Base-by-base conservation (phyloP, 2,888 invertebrate species). In the Leptopilina syphax region DNA sequence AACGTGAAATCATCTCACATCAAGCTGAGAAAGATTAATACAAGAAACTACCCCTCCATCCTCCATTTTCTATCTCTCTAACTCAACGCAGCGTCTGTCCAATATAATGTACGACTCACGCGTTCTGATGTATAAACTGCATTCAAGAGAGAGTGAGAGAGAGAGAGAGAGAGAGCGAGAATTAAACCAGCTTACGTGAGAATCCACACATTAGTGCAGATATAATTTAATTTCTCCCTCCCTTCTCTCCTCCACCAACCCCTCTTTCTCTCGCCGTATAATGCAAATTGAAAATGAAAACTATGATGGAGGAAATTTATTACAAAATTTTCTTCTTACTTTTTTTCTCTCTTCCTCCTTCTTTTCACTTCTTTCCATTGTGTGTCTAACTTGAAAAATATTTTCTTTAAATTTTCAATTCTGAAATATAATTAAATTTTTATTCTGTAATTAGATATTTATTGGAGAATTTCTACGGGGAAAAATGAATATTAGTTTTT, bases 41-140 rank as follows among this genome's bases (percentile, higher is more conserved):
- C 73, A 73, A 65, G 77, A 79, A 78, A 82, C 82, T 76, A 67
- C 76, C 79, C 67, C 41, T 34, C 79, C 34, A 54, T 65, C 67
- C 44, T 66, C 10, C 24, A 27, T 44, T 77, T 41, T 79, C 79
- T 77, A 60, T 60, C 77, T 63, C 79, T 79, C 67, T 24, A 66
- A 57, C 78, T 80, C 77, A 24, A 68, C 68, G 18, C 12, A 34
- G 34, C 70, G 77, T 47, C 70, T 77, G 65, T 77, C 66, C 57
- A 54, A 41, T 73, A 73, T 73, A 73, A 73, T 73, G 73, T 73
- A 73, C 73, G 57, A 73, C 73, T 73, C 73, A 57, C n/a, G 73
- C 73, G 73, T 57, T 73, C 54, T 57, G 34, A 34, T 34, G 57
- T 73, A 54, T 27, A 54, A 70, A 70, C 70, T 70, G 70, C 70